phyloP scores from a whole-genome alignment of 2,797 vertebrate genomes.

The Dermochelys coriacea region DNA sequence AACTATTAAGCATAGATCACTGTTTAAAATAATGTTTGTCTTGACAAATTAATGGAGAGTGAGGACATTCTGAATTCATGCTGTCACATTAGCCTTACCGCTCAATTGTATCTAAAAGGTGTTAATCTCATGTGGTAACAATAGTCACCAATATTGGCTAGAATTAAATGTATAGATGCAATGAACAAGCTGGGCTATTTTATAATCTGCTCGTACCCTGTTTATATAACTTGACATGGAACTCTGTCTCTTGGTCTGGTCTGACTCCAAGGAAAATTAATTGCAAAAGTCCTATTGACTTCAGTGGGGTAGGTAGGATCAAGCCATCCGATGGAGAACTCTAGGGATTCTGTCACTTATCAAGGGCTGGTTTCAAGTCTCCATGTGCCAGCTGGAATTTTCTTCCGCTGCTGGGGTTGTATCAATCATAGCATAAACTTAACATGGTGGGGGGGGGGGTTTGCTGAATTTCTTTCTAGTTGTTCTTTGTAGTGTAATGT shows the following conservation, averaged over 20 bases:
- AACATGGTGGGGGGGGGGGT: too few relatives aligned
- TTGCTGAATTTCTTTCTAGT: neutral
- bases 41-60: neutral
- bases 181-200: neutral
- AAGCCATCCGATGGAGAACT: neutral
- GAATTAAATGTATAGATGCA: neutral
- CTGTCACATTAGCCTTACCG: neutral
- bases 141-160: neutral
- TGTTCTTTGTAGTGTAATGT: neutral
- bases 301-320: neutral
- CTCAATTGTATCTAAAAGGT: neutral
- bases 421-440: neutral
- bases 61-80: neutral
- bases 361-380: neutral
- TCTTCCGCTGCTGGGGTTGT: neutral
- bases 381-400: neutral
- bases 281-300: neutral
- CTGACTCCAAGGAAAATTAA: neutral
- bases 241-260: neutral
- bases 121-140: neutral
- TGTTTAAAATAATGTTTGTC: neutral
- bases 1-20: neutral
- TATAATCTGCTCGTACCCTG: neutral
- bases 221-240: neutral
- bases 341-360: neutral